These are phyloP conservation scores for Etheostoma spectabile DNA, from an alignment of 2,113 vertebrate species.

Conservation along the genomic window DNA sequence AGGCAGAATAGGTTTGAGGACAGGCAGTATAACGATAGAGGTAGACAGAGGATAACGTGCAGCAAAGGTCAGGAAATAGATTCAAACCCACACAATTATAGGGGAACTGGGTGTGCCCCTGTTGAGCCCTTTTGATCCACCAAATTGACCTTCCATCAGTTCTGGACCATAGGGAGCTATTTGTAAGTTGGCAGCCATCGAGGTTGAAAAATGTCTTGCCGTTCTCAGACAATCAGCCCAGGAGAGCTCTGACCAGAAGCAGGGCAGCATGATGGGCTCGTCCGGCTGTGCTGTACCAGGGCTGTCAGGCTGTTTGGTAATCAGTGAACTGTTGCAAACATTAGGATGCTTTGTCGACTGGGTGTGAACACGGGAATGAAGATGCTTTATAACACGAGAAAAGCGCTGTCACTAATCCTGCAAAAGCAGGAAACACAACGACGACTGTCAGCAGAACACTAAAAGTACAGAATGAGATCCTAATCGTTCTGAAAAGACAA, in stretches of 20 bases:
- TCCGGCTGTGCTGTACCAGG: slow-evolving; percentile 50
- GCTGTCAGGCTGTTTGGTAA: slow-evolving; percentile 59
- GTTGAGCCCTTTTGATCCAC: slow-evolving; percentile 55
- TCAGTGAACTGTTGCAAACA: slow-evolving; percentile 65
- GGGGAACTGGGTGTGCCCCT: slow-evolving; percentile 29
- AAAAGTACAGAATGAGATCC: slow-evolving; percentile 23
- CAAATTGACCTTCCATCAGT: slow-evolving; percentile 67
- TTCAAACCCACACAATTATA: slow-evolving; percentile 53
- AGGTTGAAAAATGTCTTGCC: slow-evolving; percentile 65
- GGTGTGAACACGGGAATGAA: slow-evolving; percentile 53
- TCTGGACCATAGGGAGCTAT: slow-evolving; percentile 63
- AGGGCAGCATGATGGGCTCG: slow-evolving; percentile 42
- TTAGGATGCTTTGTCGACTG: slow-evolving; percentile 57
- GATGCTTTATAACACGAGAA: slow-evolving; percentile 49
- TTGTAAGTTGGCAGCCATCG: slow-evolving; percentile 64
- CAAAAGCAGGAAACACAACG: slow-evolving; percentile 31
- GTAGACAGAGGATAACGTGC: slow-evolving; percentile 17
- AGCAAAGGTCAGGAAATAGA: slow-evolving; percentile 57
- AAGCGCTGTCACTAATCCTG: slow-evolving; percentile 37
- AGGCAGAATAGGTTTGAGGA: not conserved
- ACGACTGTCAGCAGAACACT: slow-evolving; percentile 29
- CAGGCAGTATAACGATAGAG: slow-evolving; percentile 7
- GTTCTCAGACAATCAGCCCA: slow-evolving; percentile 54
- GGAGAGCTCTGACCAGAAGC: slow-evolving; percentile 50
- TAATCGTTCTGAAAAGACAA: slow-evolving; percentile 18